Conservation (phyloP, 1,140 invertebrate species). For the Bathynomus jamesi region DNA sequence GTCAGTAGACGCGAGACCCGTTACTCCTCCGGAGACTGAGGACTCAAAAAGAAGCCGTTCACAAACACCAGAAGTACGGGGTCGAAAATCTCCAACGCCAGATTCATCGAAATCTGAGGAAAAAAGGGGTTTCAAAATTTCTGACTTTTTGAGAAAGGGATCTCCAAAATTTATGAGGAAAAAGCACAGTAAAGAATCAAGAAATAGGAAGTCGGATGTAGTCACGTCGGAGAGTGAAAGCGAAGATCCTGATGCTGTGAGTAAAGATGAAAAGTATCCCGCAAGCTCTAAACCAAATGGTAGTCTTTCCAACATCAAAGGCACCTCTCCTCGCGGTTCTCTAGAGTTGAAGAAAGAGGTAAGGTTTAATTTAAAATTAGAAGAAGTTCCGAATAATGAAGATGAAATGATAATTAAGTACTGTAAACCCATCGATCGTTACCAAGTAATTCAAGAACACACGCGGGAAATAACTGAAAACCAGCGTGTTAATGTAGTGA, state of each 20-base stretch:
- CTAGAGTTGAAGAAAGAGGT: slow-evolving; percentile 34
- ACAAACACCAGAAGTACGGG: neutral
- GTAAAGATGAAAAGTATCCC: slow-evolving; percentile 1
- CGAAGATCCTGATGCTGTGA: slow-evolving; percentile 20
- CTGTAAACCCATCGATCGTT: neutral
- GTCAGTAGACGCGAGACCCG: slow-evolving; percentile 19
- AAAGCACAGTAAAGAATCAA: slow-evolving; percentile 27
- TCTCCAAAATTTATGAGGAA: slow-evolving; percentile 33
- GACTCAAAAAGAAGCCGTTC: neutral
- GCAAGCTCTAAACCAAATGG: neutral
- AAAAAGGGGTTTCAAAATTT: slow-evolving; percentile 28
- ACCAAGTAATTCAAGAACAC: neutral
- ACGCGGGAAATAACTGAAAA: slow-evolving; percentile 1
- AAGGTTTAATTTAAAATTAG: slow-evolving; percentile 26
- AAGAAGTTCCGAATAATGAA: neutral
- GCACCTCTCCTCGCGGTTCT: slow-evolving; percentile 20
- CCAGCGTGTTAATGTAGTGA: neutral
- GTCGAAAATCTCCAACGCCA: slow-evolving; percentile 3
- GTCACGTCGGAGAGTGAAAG: slow-evolving; percentile 30
- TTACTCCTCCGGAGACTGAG: slow-evolving; percentile 2
- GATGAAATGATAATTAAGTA: slow-evolving; percentile 7
- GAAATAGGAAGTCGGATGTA: slow-evolving; percentile 22
- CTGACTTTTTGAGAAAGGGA: slow-evolving; percentile 30
- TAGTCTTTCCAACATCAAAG: slow-evolving; percentile 30
- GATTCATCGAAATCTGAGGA: slow-evolving; percentile 22